Conservation (phyloP, 2,888 invertebrate species). For the Meandrusa payeni region DNA sequence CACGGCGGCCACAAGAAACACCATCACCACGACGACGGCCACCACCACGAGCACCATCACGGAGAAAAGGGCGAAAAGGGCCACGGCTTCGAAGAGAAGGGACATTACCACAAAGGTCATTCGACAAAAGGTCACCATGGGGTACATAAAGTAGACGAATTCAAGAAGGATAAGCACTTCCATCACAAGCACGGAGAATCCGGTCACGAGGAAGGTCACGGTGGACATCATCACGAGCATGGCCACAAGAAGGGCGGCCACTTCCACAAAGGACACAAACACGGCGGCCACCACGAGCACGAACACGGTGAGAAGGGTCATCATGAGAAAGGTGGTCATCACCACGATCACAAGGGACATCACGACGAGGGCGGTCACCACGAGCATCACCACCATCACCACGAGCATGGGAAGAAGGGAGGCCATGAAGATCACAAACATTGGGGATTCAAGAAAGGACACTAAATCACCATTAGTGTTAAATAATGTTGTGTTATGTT, state of each 20-base stretch:
- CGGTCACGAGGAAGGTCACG: conserved; percentile 88
- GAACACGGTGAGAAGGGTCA: conserved; percentile 90
- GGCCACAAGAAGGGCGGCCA: conserved; percentile 90
- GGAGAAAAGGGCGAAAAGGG: conserved; percentile 84
- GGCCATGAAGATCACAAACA: conserved; percentile 89
- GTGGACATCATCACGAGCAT: conserved; percentile 87
- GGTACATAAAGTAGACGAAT: conserved; percentile 91
- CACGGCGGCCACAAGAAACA: conserved; percentile 83
- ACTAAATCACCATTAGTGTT: conserved; percentile 41
- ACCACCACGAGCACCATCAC: conserved; percentile 82
- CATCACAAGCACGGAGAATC: conserved; percentile 90
- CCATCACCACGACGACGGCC: conserved; percentile 84
- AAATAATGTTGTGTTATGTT: conserved; percentile 23
- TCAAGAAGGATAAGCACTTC: conserved; percentile 91
- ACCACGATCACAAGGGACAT: conserved; percentile 89
- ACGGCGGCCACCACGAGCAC: conserved; percentile 88
- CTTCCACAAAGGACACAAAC: conserved; percentile 88
- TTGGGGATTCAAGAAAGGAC: conserved; percentile 85
- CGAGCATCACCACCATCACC: conserved; percentile 87
- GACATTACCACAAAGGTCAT: conserved; percentile 90
- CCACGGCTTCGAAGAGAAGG: conserved; percentile 75
- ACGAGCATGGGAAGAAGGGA: conserved; percentile 88
- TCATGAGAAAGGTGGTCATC: conserved; percentile 89
- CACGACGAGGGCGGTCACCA: conserved; percentile 89
- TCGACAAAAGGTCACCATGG: conserved; percentile 92